Conservation (phyloP, 2,113 vertebrate species). For the Cynopterus brachyotis region DNA sequence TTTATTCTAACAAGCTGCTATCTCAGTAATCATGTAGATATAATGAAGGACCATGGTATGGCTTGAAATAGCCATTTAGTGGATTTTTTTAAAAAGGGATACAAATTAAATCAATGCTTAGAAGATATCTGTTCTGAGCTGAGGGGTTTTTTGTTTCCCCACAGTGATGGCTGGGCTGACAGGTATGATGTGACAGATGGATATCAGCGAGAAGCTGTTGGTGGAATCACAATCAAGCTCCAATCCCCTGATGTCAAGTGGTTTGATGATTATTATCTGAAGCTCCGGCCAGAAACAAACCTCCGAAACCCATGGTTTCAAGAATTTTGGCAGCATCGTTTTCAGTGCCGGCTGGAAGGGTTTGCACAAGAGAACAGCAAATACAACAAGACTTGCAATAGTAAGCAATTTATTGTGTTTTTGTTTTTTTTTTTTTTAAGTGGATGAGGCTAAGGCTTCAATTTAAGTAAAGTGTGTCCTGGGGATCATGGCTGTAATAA, state of each 20-base stretch:
- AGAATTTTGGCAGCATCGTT: constrained; percentile 98
- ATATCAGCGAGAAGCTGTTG: constrained; percentile 93
- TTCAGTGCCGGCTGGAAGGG: constrained; percentile 95
- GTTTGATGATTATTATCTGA: constrained; percentile 99
- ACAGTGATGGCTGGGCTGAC: constrained; percentile 98
- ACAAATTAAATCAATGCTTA: background rate
- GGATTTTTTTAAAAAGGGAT: background rate
- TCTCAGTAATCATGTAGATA: background rate
- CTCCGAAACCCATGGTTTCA: constrained; percentile 97
- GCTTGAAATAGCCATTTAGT: background rate
- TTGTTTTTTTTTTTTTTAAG: constrained; percentile 44
- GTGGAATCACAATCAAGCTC: constrained; percentile 99
- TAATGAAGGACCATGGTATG: background rate
- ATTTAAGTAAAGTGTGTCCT: background rate
- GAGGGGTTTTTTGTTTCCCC: constrained; percentile 55
- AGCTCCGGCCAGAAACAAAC: constrained; percentile 96
- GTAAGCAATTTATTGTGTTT: constrained; percentile 88
- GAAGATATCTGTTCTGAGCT: background rate
- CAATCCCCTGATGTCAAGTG: constrained; percentile 97
- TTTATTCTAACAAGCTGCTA: background rate
- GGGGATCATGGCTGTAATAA: background rate
- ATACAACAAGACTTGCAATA: constrained; percentile 96
- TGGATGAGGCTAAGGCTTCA: background rate
- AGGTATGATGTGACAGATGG: constrained; percentile 97
- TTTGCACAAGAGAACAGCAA: constrained; percentile 93